A percentile compares a stretch with the other conserved stretches of the same genome.
Evolutionary conservation across 2,797 vertebrate genomes (phyloP).

Genomic region (Poeciliopsis turneri): DNA sequence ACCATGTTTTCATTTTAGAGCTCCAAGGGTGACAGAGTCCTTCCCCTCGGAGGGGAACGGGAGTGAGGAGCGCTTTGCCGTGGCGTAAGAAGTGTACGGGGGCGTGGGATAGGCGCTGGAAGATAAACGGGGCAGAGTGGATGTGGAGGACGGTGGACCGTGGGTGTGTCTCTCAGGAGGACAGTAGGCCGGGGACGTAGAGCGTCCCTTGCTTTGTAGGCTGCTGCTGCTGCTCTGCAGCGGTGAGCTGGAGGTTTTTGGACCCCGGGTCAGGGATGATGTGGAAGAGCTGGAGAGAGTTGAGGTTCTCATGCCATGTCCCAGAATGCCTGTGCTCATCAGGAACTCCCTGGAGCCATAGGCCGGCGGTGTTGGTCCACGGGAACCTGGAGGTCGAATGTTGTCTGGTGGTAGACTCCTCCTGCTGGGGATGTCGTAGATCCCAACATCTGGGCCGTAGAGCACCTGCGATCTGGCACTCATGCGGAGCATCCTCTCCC

Average conservation of each 20-base stretch:
- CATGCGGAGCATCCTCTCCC: constrained; percentile 85
- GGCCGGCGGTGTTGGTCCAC: constrained; percentile 80
- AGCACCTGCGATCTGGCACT: constrained; percentile 71
- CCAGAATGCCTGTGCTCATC: constrained; percentile 83
- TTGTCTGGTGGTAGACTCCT: constrained; percentile 89
- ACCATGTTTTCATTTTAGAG: constrained; percentile 55
- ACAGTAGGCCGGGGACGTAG: constrained; percentile 87
- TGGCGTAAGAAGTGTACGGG: constrained; percentile 76
- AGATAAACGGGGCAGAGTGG: constrained; percentile 81
- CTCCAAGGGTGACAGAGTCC: constrained; percentile 76
- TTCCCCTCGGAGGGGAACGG: constrained; percentile 86
- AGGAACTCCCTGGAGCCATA: constrained; percentile 93
- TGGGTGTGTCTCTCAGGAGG: constrained; percentile 85
- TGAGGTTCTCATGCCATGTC: constrained; percentile 87
- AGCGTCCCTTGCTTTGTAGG: constrained; percentile 85
- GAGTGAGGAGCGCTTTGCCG: constrained; percentile 86
- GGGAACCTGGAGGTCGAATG: constrained; percentile 63
- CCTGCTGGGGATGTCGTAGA: constrained; percentile 90
- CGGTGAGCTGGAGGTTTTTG: constrained; percentile 89
- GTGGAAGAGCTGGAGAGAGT: constrained; percentile 86
- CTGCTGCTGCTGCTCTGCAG: constrained; percentile 89
- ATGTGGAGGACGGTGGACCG: constrained; percentile 77
- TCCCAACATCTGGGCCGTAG: constrained; percentile 84
- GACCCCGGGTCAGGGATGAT: constrained; percentile 88
- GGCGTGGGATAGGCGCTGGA: constrained; percentile 65